These are phyloP conservation scores for Ceyx cyanopectus DNA, from an alignment of 2,113 vertebrate genomes.

Conservation along the genomic window DNA sequence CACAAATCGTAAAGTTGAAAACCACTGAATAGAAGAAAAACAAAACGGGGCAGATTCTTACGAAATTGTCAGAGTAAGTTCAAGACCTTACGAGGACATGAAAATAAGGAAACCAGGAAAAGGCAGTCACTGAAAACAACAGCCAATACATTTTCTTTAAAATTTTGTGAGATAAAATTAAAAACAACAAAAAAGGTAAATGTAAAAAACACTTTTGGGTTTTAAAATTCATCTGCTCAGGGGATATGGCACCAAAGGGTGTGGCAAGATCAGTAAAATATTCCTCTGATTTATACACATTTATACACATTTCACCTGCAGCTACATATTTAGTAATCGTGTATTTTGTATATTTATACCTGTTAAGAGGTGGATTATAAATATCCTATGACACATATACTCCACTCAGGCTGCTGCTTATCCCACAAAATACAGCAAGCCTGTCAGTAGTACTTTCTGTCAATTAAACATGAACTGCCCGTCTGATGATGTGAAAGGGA, in stretches of 20 bases:
- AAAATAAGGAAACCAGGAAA: background rate
- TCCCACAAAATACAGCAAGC: background rate
- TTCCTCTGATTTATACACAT: background rate
- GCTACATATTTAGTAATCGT: background rate
- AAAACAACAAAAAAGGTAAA: background rate
- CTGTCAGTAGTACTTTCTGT: background rate
- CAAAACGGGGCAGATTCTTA: background rate
- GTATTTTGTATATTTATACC: background rate
- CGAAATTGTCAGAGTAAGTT: background rate
- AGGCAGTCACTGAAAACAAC: background rate
- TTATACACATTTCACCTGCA: background rate
- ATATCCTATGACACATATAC: background rate
- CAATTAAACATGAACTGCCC: background rate
- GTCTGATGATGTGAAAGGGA: background rate
- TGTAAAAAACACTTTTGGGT: background rate
- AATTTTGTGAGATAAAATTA: background rate
- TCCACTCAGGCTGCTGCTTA: background rate
- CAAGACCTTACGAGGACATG: background rate
- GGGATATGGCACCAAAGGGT: background rate
- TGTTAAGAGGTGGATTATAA: background rate
- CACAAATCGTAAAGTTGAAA: background rate
- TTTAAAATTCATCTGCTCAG: background rate
- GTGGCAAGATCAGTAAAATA: background rate
- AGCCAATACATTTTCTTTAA: fast-evolving
- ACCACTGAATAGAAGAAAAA: background rate